Base-by-base conservation (phyloP, 2,888 invertebrate genomes). In the Sesia bembeciformis region DNA sequence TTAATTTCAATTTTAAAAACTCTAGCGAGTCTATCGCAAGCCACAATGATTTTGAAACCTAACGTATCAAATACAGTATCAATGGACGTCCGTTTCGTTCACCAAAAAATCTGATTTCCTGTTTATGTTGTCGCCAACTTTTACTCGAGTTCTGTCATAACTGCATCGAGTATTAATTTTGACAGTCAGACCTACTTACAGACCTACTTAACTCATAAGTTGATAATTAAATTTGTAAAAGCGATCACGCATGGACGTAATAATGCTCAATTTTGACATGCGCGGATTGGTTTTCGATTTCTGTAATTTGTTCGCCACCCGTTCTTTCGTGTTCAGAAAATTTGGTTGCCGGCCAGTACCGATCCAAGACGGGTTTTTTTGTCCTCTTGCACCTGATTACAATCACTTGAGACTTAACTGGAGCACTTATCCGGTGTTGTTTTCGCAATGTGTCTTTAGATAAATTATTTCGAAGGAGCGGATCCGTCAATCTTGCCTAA, bases 401-500 rank as follows among this genome's bases (percentile, higher is more conserved):
- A 71, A 74, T 78, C 79, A 73, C 71, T 72, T 68, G 67, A 67
- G 72, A 74, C 68, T 68, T 70, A 81, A 78, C 71, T 78, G 73
- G 81, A 74, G 67, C 81, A 74, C 64, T 72, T 71, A 70, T 69
- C 63, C 59, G 62, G 51, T 59, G 56, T 54, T 62, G 7, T 50
- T 62, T 73, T 76, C 75, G 75, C 76, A 74, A 70, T 58, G 52
- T 4, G 38, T 56, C 60, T 60, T 59, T 59, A 64, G 62, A 64
- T 69, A 66, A 62, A 62, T 62, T 64, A 56, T 50, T 50, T 38
- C 4, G 54, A 53, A 61, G 64, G 66, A 66, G 62, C 65, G 63
- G 68, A 70, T 68, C 74, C 68, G 80, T 80, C 81, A 78, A 72
- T 75, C 76, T 72, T 60, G 55, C 63, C 68, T 56, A 59, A 51